Evolutionary conservation across 37 sponge, comb jelly and placozoan species (phyloP).

Genomic region (Geodia barretti): DNA sequence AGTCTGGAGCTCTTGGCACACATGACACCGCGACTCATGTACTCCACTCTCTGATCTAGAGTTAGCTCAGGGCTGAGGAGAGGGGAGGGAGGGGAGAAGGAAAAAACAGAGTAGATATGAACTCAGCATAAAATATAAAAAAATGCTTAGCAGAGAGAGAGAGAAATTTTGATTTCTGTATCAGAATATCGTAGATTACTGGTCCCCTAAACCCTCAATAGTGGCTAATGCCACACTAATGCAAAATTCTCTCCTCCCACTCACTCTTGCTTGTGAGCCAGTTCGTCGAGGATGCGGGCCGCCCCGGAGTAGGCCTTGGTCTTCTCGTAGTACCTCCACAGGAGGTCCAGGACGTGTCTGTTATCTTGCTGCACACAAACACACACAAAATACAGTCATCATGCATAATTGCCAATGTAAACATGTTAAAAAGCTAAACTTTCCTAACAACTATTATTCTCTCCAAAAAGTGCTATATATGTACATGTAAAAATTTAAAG

Average conservation of each 20-base stretch:
- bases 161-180: not conserved
- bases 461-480: conserved; percentile 26
- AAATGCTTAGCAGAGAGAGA: not conserved
- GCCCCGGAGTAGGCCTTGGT: conserved; percentile 86
- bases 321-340: conserved; percentile 97
- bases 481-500: conserved; percentile 11
- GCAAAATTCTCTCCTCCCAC: not conserved
- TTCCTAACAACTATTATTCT: not conserved
- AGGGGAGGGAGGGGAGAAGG: not conserved
- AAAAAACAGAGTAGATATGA: no score
- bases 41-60: conserved; percentile 88
- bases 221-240: not conserved
- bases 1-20: conserved; percentile 89
- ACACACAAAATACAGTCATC: not conserved
- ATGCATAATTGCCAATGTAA: no score
- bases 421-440: no score
- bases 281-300: conserved; percentile 82
- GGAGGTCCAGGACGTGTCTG: conserved; percentile 53
- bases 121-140: no score
- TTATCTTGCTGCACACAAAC: conserved; percentile 21
- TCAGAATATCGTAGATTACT: not conserved
- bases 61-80: conserved; percentile 32
- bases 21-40: conserved; percentile 94
- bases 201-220: not conserved
- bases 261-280: conserved; percentile 71